Conservation (phyloP, 2,113 vertebrate species). For the Dissostichus mawsoni region DNA sequence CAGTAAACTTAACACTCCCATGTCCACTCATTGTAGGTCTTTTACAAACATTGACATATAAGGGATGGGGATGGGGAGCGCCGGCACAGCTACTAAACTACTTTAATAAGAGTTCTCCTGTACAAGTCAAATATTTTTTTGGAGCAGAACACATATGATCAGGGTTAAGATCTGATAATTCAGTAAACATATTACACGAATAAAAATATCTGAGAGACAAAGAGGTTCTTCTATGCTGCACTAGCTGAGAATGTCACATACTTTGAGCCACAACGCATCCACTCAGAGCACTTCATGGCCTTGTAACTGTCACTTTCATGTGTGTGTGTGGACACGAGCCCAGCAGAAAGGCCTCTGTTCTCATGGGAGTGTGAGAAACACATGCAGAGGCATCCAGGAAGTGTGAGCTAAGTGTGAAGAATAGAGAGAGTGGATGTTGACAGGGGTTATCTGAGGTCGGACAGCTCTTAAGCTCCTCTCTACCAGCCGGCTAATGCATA, state of each 20-base stretch:
- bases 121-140: background rate
- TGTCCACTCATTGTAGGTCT: constrained; percentile 59
- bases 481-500: background rate
- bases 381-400: constrained; percentile 34
- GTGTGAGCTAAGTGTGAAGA: constrained; percentile 63
- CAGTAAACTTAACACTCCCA: constrained; percentile 67
- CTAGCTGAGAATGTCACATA: constrained; percentile 1
- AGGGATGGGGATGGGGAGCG: constrained; percentile 74
- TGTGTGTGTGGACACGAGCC: constrained; percentile 12
- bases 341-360: constrained; percentile 26
- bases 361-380: constrained; percentile 40
- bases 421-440: constrained; percentile 60
- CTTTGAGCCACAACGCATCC: background rate
- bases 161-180: background rate
- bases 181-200: constrained; percentile 4
- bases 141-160: background rate
- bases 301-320: constrained; percentile 8
- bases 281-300: constrained; percentile 34
- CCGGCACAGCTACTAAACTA: constrained; percentile 8
- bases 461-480: constrained; percentile 15
- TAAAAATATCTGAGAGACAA: constrained; percentile 22
- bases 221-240: constrained; percentile 24
- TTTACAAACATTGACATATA: constrained; percentile 83
- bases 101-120: constrained; percentile 36
- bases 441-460: constrained; percentile 65